These are phyloP conservation scores for Ectemnius lituratus DNA, from an alignment of 2,888 invertebrate species.

Conservation along the genomic window DNA sequence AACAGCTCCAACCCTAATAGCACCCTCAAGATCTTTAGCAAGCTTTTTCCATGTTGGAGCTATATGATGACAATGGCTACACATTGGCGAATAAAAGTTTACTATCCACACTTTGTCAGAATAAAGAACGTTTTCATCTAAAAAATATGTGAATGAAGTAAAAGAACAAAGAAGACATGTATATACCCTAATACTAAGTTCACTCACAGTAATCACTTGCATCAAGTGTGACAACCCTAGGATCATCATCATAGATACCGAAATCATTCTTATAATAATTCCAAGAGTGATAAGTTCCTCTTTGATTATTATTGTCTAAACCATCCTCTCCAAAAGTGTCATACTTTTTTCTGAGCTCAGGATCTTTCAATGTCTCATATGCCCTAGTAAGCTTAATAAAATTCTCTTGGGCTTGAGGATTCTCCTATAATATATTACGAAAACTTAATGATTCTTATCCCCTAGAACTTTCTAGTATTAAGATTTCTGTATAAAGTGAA, in stretches of 20 bases:
- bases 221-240: constrained; percentile 87
- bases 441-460: neutral
- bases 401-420: constrained; percentile 85
- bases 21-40: constrained; percentile 87
- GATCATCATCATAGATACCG: constrained; percentile 93
- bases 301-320: constrained; percentile 81
- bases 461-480: neutral
- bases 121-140: constrained; percentile 78
- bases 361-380: constrained; percentile 92
- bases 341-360: constrained; percentile 87
- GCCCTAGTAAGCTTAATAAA: constrained; percentile 90
- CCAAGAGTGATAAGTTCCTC: constrained; percentile 87
- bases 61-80: constrained; percentile 90
- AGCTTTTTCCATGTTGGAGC: constrained; percentile 91
- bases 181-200: neutral
- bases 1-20: constrained; percentile 88
- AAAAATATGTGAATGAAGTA: constrained; percentile 37
- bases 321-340: constrained; percentile 88
- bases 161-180: neutral
- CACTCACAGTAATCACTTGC: constrained; percentile 86
- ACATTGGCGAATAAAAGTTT: constrained; percentile 93
- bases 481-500: neutral
- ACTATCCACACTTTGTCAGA: constrained; percentile 89
- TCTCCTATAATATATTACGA: constrained; percentile 80
- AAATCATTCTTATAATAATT: constrained; percentile 89